A percentile compares a stretch with the other conserved stretches of the same genome.
Evolutionary conservation across 2,797 vertebrate species (phyloP).

Genomic region (Merluccius polli): DNA sequence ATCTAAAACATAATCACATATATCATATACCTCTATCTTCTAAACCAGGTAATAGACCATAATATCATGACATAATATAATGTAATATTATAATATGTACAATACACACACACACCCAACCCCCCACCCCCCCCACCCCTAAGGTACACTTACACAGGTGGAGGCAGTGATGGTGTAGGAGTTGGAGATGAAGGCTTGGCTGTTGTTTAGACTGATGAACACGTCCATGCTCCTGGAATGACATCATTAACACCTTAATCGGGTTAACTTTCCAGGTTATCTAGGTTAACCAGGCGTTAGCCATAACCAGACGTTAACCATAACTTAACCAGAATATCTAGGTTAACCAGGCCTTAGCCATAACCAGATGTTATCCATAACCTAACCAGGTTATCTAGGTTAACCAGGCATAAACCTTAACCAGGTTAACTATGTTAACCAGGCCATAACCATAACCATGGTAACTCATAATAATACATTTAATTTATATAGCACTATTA

Average conservation of each 20-base stretch:
- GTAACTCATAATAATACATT: no score
- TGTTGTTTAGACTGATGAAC: slow-evolving; percentile 86
- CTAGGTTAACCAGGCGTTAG: background rate
- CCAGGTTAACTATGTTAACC: no score
- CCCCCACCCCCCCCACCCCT: no score
- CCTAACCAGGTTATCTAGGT: no score
- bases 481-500: background rate
- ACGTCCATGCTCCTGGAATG: slow-evolving; percentile 83
- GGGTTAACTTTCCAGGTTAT: no score
- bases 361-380: background rate
- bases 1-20: background rate
- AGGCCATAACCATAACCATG: no score
- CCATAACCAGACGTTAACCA: background rate
- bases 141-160: slow-evolving; percentile 84
- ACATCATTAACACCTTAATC: background rate
- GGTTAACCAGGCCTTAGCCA: background rate
- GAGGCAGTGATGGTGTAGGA: slow-evolving; percentile 83
- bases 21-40: background rate
- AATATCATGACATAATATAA: background rate
- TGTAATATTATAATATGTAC: background rate
- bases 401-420: no score
- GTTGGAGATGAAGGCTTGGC: slow-evolving; percentile 81
- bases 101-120: background rate
- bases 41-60: background rate
- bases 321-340: background rate